Conservation (phyloP, 2,888 invertebrate genomes). For the Parthenolecanium corni region DNA sequence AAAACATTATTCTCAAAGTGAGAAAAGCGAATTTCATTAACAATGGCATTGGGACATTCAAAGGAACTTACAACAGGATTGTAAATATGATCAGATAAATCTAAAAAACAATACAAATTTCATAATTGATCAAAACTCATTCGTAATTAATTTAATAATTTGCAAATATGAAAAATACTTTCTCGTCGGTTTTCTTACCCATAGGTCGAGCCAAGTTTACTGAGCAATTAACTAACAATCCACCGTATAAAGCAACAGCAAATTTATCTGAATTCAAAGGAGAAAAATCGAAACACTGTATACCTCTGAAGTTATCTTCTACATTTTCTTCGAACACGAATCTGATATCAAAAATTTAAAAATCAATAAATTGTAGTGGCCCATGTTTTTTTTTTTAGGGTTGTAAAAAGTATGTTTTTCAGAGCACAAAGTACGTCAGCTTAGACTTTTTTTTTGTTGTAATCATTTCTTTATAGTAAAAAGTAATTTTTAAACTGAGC, state of each 20-base stretch:
- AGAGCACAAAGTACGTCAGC: too few species aligned
- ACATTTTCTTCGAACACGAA: slow-evolving; percentile 7
- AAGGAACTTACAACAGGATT: slow-evolving; percentile 11
- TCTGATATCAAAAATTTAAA: background rate
- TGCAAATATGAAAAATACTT: background rate
- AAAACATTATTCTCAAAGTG: slow-evolving; percentile 12
- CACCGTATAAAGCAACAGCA: slow-evolving; percentile 20
- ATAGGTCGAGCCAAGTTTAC: background rate
- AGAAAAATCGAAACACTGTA: slow-evolving; percentile 17
- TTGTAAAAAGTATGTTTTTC: too few species aligned
- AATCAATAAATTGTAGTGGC: too few species aligned
- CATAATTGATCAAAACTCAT: background rate
- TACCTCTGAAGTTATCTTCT: background rate
- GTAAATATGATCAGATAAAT: background rate
- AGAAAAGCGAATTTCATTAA: slow-evolving; percentile 9
- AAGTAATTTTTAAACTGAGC: too few species aligned
- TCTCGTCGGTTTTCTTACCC: slow-evolving; percentile 11
- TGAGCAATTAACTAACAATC: slow-evolving; percentile 10
- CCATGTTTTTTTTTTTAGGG: too few species aligned
- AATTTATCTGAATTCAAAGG: slow-evolving; percentile 9
- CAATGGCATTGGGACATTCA: background rate
- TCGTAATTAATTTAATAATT: background rate
- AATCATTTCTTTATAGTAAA: too few species aligned
- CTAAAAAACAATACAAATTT: background rate
- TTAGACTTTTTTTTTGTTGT: too few species aligned